Base-by-base conservation (phyloP, 2,888 invertebrate genomes). In the Chesias legatella region DNA sequence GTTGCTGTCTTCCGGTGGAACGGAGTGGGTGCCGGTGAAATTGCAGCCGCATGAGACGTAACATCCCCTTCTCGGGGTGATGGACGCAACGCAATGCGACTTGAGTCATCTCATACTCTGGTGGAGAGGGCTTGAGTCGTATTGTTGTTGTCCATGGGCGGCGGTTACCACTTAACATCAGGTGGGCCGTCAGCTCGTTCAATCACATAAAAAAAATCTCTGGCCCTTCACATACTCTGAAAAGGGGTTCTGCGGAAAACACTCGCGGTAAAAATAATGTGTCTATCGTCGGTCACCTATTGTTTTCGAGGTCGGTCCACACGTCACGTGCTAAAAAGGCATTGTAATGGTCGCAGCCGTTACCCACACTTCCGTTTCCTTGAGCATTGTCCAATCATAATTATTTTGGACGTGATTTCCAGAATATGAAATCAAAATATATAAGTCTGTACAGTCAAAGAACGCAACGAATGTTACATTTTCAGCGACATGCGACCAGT, bases 321-420 rank as follows among this genome's bases (percentile, higher is more conserved):
- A 50, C 56, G 58, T 57, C 61, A 56, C 60, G 31, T 41, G 46
- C 54, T 46, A 56, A 65, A 60, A 65, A 54, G 63, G 66, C 48
- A 47, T 56, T 51, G 53, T 58, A 67, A 68, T 68, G 55, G 58
- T 47, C 49, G 56, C 64, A 61, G 65, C 64, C 60, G 61, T 67
- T 63, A 67, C 58, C 58, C 62, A 63, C 64, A 58, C 74, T 77
- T 80, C 78, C 77, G 73, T 66, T 58, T 69, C 52, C 58, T 67
- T 55, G 56, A 48, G 51, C 52, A 55, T 56, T 51, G 50, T 56
- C 44, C 35, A 31, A 13, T 21, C 10, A 38, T 48, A 38, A 47
- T 46, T 39, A 23, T 44, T 47, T 47, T 29, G 20, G 40, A 50
- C 34, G 20, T 32, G 35, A 25, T 38, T 34, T 34, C 13, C 22